Evolutionary conservation across 2,888 invertebrate species (phyloP).

Genomic region (Sarcophaga caerulescens): DNA sequence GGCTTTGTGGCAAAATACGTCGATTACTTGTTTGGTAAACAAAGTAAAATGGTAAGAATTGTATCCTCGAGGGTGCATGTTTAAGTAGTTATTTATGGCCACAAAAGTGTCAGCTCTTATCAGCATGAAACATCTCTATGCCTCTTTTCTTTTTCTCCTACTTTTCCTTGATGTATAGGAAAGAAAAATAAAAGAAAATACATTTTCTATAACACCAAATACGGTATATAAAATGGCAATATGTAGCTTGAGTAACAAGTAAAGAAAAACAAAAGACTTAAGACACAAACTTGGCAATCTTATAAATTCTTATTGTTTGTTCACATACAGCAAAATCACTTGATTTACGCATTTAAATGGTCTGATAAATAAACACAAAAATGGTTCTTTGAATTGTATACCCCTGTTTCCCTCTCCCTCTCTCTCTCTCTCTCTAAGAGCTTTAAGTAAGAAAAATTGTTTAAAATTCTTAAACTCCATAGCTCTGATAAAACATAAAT

Average conservation of each 20-base stretch:
- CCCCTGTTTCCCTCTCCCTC: no score
- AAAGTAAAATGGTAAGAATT: constrained; percentile 37
- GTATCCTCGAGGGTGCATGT: constrained; percentile 77
- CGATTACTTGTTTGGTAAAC: constrained; percentile 14
- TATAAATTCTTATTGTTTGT: constrained; percentile 9
- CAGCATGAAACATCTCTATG: constrained; percentile 78
- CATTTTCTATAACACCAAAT: constrained; percentile 43
- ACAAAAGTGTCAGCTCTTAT: constrained; percentile 80
- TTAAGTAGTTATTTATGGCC: constrained; percentile 80
- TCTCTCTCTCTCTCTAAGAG: no score
- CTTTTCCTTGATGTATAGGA: constrained; percentile 1
- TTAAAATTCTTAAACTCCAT: no score
- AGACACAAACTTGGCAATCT: constrained; percentile 29
- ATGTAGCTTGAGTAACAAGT: constrained; percentile 22
- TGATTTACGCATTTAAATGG: background rate
- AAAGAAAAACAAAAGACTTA: constrained; percentile 50
- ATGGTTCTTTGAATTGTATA: background rate
- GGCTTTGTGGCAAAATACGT: background rate
- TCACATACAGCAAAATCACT: background rate
- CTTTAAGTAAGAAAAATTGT: no score
- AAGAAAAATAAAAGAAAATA: background rate
- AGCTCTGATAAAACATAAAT: no score
- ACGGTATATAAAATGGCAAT: constrained; percentile 42
- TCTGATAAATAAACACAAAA: background rate
- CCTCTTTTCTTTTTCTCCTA: constrained; percentile 7